A percentile compares a stretch with the other conserved stretches of the same genome.
Evolutionary conservation across 2,888 invertebrate genomes (phyloP).

Genomic region (Theretra japonica): DNA sequence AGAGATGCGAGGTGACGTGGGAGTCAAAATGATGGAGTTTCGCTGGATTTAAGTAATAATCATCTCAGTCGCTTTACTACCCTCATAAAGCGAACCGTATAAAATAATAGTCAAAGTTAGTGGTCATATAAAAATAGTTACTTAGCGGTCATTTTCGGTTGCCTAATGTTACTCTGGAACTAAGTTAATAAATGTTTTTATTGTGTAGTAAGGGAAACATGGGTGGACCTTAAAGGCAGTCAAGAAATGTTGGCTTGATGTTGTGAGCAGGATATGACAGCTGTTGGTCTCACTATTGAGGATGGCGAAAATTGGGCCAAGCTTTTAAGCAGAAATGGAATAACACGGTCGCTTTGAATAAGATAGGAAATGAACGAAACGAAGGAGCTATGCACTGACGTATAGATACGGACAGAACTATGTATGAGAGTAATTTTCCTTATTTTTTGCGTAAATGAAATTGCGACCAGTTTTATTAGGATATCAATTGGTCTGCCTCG

Average conservation of each 20-base stretch:
- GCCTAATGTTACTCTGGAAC: not conserved
- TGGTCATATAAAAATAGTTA: constrained; percentile 20
- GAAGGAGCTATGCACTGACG: too few relatives aligned
- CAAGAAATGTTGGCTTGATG: not conserved
- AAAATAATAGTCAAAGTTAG: constrained; percentile 22
- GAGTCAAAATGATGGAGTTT: constrained; percentile 34
- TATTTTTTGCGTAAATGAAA: too few relatives aligned
- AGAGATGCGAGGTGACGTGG: constrained; percentile 38
- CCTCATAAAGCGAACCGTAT: constrained; percentile 16
- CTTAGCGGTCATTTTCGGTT: constrained; percentile 14
- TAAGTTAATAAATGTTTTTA: constrained; percentile 18
- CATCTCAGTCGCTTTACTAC: constrained; percentile 19
- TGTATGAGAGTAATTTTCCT: too few relatives aligned
- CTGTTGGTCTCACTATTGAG: too few relatives aligned
- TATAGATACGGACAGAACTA: too few relatives aligned
- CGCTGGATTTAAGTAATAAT: constrained; percentile 28
- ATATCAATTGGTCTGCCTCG: too few relatives aligned
- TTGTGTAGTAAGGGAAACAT: not conserved
- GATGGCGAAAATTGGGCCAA: too few relatives aligned
- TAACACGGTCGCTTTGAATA: too few relatives aligned
- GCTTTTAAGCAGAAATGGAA: too few relatives aligned
- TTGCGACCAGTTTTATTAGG: too few relatives aligned
- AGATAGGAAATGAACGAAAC: too few relatives aligned
- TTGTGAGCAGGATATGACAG: not conserved
- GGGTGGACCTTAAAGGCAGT: too few relatives aligned